phyloP scores from a whole-genome alignment of 2,888 invertebrate species.

The Cremastobaeus sp. region DNA sequence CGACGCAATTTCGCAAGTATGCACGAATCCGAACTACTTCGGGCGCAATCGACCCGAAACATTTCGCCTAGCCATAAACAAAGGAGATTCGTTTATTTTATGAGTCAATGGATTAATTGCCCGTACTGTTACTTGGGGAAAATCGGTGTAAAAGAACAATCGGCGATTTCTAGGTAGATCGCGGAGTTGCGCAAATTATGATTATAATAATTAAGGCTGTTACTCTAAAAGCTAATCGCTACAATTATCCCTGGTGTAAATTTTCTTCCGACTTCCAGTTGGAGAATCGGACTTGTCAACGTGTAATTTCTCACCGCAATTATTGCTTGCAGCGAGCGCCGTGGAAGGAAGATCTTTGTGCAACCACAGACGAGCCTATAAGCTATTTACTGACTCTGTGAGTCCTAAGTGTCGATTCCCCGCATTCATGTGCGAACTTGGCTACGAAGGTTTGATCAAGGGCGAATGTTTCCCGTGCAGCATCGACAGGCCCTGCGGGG shows the following conservation, averaged over 20 bases:
- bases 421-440: constrained; percentile 89
- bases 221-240: too few relatives aligned
- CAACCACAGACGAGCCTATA: constrained; percentile 95
- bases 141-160: not conserved
- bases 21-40: too few relatives aligned
- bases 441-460: constrained; percentile 89
- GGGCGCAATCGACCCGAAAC: too few relatives aligned
- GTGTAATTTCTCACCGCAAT: not conserved
- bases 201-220: not conserved
- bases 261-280: not conserved
- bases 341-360: constrained; percentile 92
- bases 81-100: constrained; percentile 7
- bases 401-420: constrained; percentile 94
- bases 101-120: constrained; percentile 19
- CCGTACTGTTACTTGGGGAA: constrained; percentile 4
- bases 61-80: too few relatives aligned
- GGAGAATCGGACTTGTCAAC: not conserved
- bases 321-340: constrained; percentile 83
- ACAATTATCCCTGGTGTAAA: too few relatives aligned
- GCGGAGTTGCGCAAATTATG: not conserved
- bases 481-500: constrained; percentile 85
- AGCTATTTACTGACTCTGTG: constrained; percentile 96
- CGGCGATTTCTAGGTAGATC: not conserved
- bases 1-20: too few relatives aligned
- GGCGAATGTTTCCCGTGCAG: constrained; percentile 88